Conservation (phyloP, 2,888 invertebrate genomes). For the Eurois occulta region DNA sequence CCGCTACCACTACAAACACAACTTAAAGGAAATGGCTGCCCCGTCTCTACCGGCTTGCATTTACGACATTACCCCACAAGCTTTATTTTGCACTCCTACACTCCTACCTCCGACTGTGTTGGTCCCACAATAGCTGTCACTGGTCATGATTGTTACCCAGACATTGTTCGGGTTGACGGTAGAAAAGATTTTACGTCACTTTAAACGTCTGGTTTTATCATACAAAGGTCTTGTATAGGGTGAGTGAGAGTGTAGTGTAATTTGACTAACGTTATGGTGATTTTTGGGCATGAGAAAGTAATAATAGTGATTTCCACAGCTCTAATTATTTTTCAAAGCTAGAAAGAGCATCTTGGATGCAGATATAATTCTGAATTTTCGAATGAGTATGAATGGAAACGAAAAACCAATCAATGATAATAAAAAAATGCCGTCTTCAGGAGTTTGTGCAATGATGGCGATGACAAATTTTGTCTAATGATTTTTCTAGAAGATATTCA, state of each 20-base stretch:
- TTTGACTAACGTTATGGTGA: not conserved
- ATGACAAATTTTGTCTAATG: not conserved
- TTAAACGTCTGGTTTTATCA: constrained; percentile 56
- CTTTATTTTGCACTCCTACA: constrained; percentile 74
- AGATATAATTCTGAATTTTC: not conserved
- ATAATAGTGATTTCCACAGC: not conserved
- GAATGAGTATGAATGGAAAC: not conserved
- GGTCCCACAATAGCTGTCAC: constrained; percentile 71
- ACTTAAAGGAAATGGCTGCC: constrained; percentile 65
- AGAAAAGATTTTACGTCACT: constrained; percentile 61
- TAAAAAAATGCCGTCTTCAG: not conserved
- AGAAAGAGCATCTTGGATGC: not conserved
- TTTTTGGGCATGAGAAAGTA: not conserved
- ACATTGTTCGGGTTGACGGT: constrained; percentile 60
- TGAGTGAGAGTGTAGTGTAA: constrained; percentile 31
- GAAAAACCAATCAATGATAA: not conserved
- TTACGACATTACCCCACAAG: constrained; percentile 72
- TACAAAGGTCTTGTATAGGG: constrained; percentile 38
- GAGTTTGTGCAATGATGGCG: not conserved
- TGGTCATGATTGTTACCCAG: constrained; percentile 67
- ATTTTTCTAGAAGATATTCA: not conserved
- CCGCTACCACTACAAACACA: constrained; percentile 45
- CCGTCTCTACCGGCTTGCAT: constrained; percentile 68
- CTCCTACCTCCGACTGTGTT: constrained; percentile 60
- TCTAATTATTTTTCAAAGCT: not conserved